phyloP scores from a whole-genome alignment of 2,113 vertebrate genomes.

The Gadus chalcogrammus region DNA sequence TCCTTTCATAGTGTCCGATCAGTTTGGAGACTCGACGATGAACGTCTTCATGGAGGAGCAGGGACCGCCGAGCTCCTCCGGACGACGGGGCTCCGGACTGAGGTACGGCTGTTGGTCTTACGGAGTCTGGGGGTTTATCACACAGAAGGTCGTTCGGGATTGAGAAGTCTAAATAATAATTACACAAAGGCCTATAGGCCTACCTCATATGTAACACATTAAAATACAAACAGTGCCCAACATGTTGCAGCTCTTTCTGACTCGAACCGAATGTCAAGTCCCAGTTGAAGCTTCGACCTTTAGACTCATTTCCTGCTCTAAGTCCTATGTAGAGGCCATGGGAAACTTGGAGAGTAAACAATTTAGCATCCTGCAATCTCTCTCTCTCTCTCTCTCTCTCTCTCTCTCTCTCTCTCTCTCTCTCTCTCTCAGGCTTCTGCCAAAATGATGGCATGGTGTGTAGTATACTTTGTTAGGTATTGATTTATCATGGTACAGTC shows the following conservation, averaged over 20 bases:
- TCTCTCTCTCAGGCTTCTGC: too few relatives aligned
- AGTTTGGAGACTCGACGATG: background rate
- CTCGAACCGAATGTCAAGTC: conserved; percentile 36
- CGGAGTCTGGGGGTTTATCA: too few relatives aligned
- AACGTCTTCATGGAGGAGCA: conserved; percentile 68
- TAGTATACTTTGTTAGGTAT: too few relatives aligned
- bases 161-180: background rate
- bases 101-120: conserved; percentile 46
- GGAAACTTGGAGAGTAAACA: conserved; percentile 67
- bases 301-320: conserved; percentile 76
- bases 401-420: too few relatives aligned
- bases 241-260: conserved; percentile 28
- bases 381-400: too few relatives aligned
- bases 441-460: too few relatives aligned
- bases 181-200: conserved; percentile 3
- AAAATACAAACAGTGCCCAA: conserved; percentile 6
- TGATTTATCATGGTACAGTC: too few relatives aligned
- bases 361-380: conserved; percentile 29
- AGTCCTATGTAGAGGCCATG: conserved; percentile 73
- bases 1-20: conserved; percentile 31
- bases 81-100: conserved; percentile 50
- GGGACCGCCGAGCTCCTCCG: conserved; percentile 46
- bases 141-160: background rate
- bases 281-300: conserved; percentile 64
- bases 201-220: background rate